Evolutionary conservation across 2,797 vertebrate genomes (phyloP).

Genomic region (Chelmon rostratus): DNA sequence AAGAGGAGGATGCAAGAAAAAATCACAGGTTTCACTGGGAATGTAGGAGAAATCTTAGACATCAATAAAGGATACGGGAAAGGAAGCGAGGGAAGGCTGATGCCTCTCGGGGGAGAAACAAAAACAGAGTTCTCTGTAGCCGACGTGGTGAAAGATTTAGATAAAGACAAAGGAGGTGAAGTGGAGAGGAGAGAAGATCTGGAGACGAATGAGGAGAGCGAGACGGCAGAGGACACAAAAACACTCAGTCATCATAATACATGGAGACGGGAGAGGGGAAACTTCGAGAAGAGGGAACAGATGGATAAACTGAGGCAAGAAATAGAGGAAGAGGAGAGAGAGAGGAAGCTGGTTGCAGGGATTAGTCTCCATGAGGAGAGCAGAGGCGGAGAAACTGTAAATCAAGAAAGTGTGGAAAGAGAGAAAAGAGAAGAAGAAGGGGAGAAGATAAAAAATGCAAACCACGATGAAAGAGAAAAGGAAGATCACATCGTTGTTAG

Average conservation of each 20-base stretch:
- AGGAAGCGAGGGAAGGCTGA: constrained; percentile 4
- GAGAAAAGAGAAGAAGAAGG: neutral
- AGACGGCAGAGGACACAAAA: neutral
- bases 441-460: constrained; percentile 5
- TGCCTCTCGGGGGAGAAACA: constrained; percentile 2
- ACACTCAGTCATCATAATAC: neutral
- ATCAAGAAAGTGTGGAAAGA: constrained; percentile 1
- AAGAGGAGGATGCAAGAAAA: neutral
- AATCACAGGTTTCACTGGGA: neutral
- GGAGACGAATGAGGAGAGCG: neutral
- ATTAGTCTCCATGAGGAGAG: constrained; percentile 15
- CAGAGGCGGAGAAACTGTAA: constrained; percentile 3
- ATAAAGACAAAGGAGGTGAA: constrained; percentile 8
- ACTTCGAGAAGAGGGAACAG: constrained; percentile 17
- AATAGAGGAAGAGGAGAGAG: constrained; percentile 48
- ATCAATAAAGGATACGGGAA: neutral
- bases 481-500: constrained; percentile 16
- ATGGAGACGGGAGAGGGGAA: neutral
- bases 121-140: constrained; percentile 4
- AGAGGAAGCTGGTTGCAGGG: constrained; percentile 61
- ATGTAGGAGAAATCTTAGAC: neutral
- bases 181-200: neutral
- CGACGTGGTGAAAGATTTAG: neutral
- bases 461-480: constrained; percentile 26
- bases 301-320: constrained; percentile 8